Conservation (phyloP, 2,888 invertebrate species). For the Agrochola lota region DNA sequence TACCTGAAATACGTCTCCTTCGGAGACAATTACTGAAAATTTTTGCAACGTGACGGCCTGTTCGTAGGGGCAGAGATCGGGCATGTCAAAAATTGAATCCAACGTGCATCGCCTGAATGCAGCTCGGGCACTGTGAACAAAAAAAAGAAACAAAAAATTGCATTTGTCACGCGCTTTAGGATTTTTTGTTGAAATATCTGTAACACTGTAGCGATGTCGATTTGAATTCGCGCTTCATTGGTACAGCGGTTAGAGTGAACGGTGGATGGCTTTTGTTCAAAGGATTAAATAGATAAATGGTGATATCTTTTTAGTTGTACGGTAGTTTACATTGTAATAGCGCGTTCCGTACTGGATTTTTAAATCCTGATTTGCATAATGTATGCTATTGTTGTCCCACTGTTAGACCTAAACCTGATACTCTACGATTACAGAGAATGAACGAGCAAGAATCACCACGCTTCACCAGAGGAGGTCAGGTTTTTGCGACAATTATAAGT, state of each 20-base stretch:
- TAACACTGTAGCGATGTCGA: conserved; percentile 17
- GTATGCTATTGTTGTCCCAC: neutral
- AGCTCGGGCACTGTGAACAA: conserved; percentile 78
- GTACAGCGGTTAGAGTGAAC: conserved; percentile 34
- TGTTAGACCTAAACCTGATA: neutral
- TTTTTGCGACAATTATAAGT: neutral
- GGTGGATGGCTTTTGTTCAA: conserved; percentile 42
- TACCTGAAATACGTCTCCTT: conserved; percentile 86
- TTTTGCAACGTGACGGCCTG: conserved; percentile 81
- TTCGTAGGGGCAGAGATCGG: conserved; percentile 52
- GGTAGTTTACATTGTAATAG: neutral
- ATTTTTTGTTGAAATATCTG: conserved; percentile 47
- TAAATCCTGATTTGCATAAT: neutral
- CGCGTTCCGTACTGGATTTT: neutral
- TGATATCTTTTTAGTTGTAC: conserved; percentile 6
- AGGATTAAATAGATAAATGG: conserved; percentile 40
- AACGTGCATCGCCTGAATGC: conserved; percentile 83
- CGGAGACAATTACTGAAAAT: conserved; percentile 84
- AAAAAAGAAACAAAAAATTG: conserved; percentile 23
- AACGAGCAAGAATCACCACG: neutral
- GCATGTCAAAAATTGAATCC: conserved; percentile 74
- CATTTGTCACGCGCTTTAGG: conserved; percentile 37
- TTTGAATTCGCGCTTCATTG: conserved; percentile 48
- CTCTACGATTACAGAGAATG: neutral
- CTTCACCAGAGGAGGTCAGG: neutral